These are phyloP conservation scores for Oreochromis spilurus DNA, from an alignment of 2,113 vertebrate genomes.

Conservation along the genomic window DNA sequence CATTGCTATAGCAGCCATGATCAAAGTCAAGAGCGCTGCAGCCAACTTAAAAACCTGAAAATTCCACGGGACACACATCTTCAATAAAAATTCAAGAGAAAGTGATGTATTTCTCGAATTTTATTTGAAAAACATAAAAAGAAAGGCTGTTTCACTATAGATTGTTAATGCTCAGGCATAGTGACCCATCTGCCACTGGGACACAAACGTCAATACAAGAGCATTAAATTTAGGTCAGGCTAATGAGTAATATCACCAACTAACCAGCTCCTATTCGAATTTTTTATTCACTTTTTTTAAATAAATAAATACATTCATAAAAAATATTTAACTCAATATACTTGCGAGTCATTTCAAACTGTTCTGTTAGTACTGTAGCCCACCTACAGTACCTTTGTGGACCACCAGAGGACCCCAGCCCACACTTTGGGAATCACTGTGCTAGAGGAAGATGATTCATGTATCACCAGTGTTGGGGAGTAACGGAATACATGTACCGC, in stretches of 20 bases:
- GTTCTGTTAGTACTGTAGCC: neutral
- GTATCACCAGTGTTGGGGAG: too few species aligned
- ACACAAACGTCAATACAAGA: neutral
- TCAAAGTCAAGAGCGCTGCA: neutral
- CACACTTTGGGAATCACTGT: neutral
- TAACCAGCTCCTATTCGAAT: fast-evolving
- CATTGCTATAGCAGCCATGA: fast-evolving
- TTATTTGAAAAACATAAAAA: neutral
- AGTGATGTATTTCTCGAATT: neutral
- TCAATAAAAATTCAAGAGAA: neutral
- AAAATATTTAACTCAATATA: neutral
- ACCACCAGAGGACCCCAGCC: neutral
- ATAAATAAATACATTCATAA: neutral
- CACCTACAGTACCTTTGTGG: neutral
- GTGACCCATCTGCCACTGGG: neutral
- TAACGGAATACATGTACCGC: too few species aligned
- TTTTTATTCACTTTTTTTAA: neutral
- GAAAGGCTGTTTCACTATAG: neutral
- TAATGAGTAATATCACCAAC: neutral
- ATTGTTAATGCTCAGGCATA: neutral
- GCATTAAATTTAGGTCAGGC: neutral
- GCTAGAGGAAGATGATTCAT: neutral
- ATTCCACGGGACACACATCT: neutral
- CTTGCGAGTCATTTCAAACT: neutral
- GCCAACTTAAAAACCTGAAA: neutral